These are phyloP conservation scores for Engystomops pustulosus DNA, from an alignment of 2,113 vertebrate species.

Conservation along the genomic window DNA sequence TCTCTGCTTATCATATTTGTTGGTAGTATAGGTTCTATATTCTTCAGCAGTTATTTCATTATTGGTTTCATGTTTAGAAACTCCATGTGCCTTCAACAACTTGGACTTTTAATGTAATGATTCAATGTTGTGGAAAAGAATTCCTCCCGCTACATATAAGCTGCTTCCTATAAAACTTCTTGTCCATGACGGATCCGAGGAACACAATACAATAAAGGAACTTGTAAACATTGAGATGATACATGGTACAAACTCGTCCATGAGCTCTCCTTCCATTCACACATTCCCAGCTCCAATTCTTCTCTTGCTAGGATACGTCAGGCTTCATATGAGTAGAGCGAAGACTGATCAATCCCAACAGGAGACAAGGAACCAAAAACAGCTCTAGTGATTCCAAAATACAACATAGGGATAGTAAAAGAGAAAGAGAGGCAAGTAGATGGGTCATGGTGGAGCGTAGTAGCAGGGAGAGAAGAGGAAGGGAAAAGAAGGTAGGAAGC, in stretches of 20 bases:
- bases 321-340: not conserved
- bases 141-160: not conserved
- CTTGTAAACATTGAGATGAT: not conserved
- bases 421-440: constrained; percentile 26
- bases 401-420: constrained; percentile 30
- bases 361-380: constrained; percentile 40
- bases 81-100: not conserved
- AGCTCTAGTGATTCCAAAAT: not conserved
- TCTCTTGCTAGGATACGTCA: constrained; percentile 10
- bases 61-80: not conserved
- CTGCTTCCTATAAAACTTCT: not conserved
- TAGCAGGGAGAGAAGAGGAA: not conserved
- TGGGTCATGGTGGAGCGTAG: not conserved
- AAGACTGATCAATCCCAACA: not conserved
- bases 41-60: too few species aligned
- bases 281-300: constrained; percentile 15
- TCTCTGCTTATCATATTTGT: too few species aligned
- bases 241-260: not conserved
- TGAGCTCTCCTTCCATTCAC: not conserved
- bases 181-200: not conserved
- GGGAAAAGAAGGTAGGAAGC: not conserved
- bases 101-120: not conserved
- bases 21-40: too few species aligned
- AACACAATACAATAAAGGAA: not conserved
- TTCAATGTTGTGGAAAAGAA: not conserved